Evolutionary conservation across 2,888 invertebrate genomes (phyloP).

Genomic region (Sarcophaga variegata): DNA sequence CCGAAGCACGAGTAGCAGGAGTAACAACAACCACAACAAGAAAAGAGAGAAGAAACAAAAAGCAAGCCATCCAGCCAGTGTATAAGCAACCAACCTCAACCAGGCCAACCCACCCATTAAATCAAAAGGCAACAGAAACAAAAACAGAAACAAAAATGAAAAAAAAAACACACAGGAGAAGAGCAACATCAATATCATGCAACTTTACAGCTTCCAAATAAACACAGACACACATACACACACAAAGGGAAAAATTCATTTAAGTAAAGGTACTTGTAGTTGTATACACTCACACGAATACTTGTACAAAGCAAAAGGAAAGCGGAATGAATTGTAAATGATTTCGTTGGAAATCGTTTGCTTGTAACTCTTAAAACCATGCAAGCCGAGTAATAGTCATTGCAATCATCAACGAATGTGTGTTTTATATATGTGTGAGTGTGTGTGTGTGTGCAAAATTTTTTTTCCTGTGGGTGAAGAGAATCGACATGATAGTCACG

Average conservation of each 20-base stretch:
- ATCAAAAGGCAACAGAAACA: slow-evolving; percentile 22
- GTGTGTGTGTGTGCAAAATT: neutral
- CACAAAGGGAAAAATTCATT: slow-evolving; percentile 72
- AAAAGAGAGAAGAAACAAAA: neutral
- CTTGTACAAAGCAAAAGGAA: neutral
- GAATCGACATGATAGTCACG: slow-evolving; percentile 48
- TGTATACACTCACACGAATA: neutral
- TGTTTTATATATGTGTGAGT: neutral
- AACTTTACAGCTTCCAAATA: slow-evolving; percentile 79
- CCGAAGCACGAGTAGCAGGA: neutral
- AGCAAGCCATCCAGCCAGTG: slow-evolving; percentile 21
- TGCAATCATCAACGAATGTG: slow-evolving; percentile 38
- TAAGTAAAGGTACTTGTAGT: slow-evolving; percentile 69
- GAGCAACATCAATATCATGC: slow-evolving; percentile 69
- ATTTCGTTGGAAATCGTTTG: slow-evolving; percentile 23
- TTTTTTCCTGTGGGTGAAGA: neutral
- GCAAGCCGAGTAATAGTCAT: slow-evolving; percentile 53
- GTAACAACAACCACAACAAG: neutral
- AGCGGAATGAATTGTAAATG: neutral
- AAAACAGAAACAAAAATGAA: slow-evolving; percentile 10
- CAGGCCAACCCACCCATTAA: slow-evolving; percentile 53
- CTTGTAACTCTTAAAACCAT: slow-evolving; percentile 60
- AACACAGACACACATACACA: slow-evolving; percentile 64
- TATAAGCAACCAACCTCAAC: slow-evolving; percentile 32
- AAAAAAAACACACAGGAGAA: too few species aligned